Percentiles rank a stretch among this genome's conserved stretches.
phyloP scores from a whole-genome alignment of 2,113 vertebrate species.

The Struthidea cinerea region DNA sequence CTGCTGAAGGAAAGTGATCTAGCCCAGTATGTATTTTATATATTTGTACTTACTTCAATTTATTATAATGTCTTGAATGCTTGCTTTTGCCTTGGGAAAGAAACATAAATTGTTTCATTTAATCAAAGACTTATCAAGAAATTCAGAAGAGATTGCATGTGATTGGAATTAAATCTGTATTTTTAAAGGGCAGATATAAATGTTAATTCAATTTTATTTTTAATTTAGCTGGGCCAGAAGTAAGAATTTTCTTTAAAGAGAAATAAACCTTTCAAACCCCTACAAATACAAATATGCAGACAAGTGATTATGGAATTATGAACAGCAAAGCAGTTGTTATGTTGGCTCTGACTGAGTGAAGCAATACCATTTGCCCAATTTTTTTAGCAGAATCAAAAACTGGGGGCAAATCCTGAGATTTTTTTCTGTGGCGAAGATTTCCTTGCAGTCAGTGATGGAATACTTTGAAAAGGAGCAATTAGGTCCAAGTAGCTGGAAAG shows the following conservation, averaged over 20 bases:
- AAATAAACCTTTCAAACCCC: neutral
- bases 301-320: neutral
- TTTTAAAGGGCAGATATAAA: slow-evolving; percentile 5
- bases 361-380: neutral
- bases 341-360: neutral
- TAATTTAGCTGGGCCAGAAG: neutral
- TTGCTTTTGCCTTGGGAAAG: neutral
- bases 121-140: neutral
- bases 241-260: neutral
- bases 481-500: neutral
- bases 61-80: neutral
- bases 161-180: neutral
- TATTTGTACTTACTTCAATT: neutral
- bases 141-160: neutral
- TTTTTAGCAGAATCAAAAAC: neutral
- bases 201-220: slow-evolving; percentile 38
- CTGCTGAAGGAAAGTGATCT: neutral
- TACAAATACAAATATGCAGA: neutral
- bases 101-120: neutral
- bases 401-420: neutral
- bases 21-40: neutral
- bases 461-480: neutral
- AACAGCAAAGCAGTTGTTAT: neutral
- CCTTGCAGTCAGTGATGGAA: neutral
- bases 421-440: neutral